phyloP scores from a whole-genome alignment of 2,113 vertebrate species.

The Sylvietta virens region DNA sequence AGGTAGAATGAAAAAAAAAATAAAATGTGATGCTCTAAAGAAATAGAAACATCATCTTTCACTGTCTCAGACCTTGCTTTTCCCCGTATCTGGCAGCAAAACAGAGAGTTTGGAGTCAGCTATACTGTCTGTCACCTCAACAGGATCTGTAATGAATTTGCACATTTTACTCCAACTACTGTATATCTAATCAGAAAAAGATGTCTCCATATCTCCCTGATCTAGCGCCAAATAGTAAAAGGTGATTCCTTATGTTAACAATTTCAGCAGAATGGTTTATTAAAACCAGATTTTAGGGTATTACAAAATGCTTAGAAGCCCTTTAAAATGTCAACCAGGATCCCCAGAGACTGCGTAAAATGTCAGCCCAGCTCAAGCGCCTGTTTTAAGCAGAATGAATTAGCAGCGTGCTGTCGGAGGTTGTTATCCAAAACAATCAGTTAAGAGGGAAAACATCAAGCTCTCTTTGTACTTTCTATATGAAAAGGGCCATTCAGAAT shows the following conservation, averaged over 20 bases:
- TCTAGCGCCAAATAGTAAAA: constrained; percentile 80
- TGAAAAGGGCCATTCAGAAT: constrained; percentile 69
- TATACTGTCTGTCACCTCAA: constrained; percentile 69
- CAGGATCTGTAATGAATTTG: constrained; percentile 89
- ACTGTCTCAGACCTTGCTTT: neutral
- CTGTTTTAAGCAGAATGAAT: constrained; percentile 98
- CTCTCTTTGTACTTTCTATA: constrained; percentile 73
- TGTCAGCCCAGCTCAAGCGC: constrained; percentile 91
- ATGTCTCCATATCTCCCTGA: constrained; percentile 83
- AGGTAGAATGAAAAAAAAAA: constrained; percentile 25
- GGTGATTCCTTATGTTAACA: constrained; percentile 90
- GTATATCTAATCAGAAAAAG: constrained; percentile 98
- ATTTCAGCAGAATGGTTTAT: constrained; percentile 89
- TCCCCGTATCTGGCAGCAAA: constrained; percentile 42
- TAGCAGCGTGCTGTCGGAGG: constrained; percentile 88
- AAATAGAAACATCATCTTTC: constrained; percentile 31
- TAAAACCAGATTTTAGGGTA: constrained; percentile 98
- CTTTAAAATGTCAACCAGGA: constrained; percentile 99
- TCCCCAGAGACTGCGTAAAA: constrained; percentile 93
- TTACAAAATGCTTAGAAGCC: constrained; percentile 99
- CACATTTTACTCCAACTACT: constrained; percentile 86
- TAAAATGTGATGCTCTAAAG: constrained; percentile 17
- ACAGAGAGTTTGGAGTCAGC: constrained; percentile 40
- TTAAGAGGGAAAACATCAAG: constrained; percentile 78
- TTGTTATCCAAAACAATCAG: constrained; percentile 91